phyloP scores from a whole-genome alignment of 2,113 vertebrate species.

The Trematocara macrostoma region DNA sequence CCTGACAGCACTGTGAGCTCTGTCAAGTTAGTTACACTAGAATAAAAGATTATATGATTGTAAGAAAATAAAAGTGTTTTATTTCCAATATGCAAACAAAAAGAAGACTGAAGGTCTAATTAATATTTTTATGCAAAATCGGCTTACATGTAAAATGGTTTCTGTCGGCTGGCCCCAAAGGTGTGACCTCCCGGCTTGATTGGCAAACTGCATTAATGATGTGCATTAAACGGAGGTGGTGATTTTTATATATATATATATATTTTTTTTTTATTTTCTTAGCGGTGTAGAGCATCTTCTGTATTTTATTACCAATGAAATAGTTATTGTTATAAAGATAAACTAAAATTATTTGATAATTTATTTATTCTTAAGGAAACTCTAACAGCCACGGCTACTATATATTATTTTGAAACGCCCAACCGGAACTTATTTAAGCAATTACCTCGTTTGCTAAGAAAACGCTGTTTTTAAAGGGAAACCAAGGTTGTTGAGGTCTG shows the following conservation, averaged over 20 bases:
- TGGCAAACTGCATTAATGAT: background rate
- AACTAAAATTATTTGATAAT: background rate
- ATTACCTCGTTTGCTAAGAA: slow-evolving; percentile 11
- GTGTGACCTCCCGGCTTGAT: background rate
- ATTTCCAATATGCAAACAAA: background rate
- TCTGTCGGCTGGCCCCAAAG: background rate
- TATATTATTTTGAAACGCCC: slow-evolving; percentile 39
- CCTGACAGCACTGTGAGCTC: background rate
- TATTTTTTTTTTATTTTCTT: background rate
- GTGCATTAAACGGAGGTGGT: background rate
- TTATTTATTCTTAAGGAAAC: background rate
- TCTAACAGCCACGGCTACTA: accelerated
- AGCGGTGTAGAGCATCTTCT: background rate
- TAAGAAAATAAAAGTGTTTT: slow-evolving; percentile 2
- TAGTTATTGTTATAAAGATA: background rate
- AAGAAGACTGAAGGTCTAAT: accelerated
- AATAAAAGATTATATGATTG: background rate
- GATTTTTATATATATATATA: background rate
- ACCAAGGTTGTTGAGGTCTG: slow-evolving; percentile 70
- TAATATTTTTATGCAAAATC: background rate
- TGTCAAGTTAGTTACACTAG: slow-evolving; percentile 2
- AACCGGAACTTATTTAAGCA: background rate
- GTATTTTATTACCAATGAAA: background rate
- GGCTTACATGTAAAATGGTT: background rate
- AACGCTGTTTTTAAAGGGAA: slow-evolving; percentile 64